Percentiles rank a stretch among this genome's conserved stretches.
These are phyloP conservation scores for Tortricodes alternella DNA, from an alignment of 2,888 invertebrate species.

Conservation along the genomic window DNA sequence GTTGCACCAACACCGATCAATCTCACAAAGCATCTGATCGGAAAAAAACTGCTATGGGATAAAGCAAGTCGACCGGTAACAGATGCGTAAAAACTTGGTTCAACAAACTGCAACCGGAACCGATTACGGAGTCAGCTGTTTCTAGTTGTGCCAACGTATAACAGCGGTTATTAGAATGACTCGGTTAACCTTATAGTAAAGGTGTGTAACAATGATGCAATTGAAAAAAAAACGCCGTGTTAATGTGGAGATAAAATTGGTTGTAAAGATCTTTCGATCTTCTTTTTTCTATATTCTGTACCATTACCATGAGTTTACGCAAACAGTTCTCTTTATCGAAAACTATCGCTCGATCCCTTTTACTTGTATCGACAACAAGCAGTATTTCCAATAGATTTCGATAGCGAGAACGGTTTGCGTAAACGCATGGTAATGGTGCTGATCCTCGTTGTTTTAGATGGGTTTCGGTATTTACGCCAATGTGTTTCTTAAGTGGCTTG, in stretches of 20 bases:
- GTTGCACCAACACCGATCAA: slow-evolving; percentile 51
- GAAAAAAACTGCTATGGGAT: slow-evolving; percentile 50
- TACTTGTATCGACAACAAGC: no score
- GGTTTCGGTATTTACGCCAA: no score
- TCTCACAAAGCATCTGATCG: slow-evolving; percentile 44
- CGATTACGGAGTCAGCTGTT: neutral
- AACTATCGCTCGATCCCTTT: no score
- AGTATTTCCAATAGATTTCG: no score
- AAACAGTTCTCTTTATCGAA: no score
- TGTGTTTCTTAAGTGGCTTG: no score
- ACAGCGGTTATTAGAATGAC: neutral
- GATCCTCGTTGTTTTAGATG: no score
- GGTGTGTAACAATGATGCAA: slow-evolving; percentile 46
- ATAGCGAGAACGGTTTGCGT: no score
- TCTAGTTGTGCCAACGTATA: neutral
- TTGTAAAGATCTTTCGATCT: slow-evolving; percentile 34
- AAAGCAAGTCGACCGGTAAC: slow-evolving; percentile 53
- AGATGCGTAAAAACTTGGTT: slow-evolving; percentile 62
- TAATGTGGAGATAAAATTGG: slow-evolving; percentile 33
- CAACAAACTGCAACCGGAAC: slow-evolving; percentile 58
- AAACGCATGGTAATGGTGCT: no score
- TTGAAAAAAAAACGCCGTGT: slow-evolving; percentile 34
- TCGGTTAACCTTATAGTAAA: slow-evolving; percentile 10
- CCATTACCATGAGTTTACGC: no score
- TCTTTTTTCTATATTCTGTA: slow-evolving; percentile 5